Evolutionary conservation across 53 echinoderm and acorn worm species (phyloP).

Genomic region (Patiria pectinifera): DNA sequence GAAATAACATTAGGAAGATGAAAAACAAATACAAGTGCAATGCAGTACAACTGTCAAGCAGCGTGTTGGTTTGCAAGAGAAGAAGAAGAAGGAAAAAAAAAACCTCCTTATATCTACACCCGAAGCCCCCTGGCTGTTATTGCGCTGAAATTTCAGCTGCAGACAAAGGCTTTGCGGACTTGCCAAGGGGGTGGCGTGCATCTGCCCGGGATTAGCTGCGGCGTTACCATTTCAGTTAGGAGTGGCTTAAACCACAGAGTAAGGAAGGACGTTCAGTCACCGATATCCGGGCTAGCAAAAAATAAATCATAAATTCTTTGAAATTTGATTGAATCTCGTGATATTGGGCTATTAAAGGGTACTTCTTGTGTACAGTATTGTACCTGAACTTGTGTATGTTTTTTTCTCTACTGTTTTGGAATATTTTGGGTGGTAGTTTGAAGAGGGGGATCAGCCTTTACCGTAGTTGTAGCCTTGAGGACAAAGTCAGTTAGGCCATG

Average conservation of each 20-base stretch:
- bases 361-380: background rate
- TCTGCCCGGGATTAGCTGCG: constrained; percentile 43
- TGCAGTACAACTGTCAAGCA: background rate
- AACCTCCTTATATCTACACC: background rate
- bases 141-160: constrained; percentile 45
- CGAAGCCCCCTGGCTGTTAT: constrained; percentile 15
- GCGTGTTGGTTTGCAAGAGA: background rate
- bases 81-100: too few species aligned
- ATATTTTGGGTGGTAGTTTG: too few species aligned
- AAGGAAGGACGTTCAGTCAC: background rate
- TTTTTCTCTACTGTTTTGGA: background rate
- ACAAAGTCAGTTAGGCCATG: too few species aligned
- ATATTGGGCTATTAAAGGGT: background rate
- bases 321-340: background rate
- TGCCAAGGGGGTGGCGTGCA: constrained; percentile 17
- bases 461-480: too few species aligned
- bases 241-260: constrained; percentile 27
- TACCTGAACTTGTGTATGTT: too few species aligned
- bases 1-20: background rate
- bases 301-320: background rate
- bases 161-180: constrained; percentile 22
- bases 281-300: background rate
- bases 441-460: too few species aligned
- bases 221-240: constrained; percentile 48
- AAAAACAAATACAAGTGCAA: background rate